Percentiles rank a stretch among this genome's conserved stretches.
phyloP scores from a whole-genome alignment of 2,888 invertebrate genomes.

The Athetis lepigone region DNA sequence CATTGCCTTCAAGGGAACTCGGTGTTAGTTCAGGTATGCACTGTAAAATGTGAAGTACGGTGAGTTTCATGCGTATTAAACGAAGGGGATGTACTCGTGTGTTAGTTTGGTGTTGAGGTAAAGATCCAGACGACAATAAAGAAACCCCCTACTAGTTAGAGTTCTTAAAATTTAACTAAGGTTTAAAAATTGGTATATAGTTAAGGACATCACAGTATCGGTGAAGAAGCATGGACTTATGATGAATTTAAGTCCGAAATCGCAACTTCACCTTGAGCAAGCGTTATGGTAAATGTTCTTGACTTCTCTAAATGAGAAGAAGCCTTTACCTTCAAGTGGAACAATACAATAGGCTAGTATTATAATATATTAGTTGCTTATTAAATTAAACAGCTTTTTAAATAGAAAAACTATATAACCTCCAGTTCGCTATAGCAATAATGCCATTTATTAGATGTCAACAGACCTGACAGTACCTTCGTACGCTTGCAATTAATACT shows the following conservation, averaged over 20 bases:
- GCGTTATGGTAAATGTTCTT: no score
- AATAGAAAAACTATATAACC: neutral
- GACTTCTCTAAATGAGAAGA: no score
- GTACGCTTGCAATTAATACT: slow-evolving; percentile 43
- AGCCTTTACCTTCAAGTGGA: no score
- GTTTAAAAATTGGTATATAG: no score
- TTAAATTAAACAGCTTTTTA: neutral
- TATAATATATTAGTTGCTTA: no score
- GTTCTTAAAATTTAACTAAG: neutral
- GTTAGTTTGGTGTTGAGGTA: neutral
- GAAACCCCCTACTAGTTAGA: neutral
- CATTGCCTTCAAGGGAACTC: slow-evolving; percentile 25
- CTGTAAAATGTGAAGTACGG: neutral
- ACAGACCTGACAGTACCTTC: slow-evolving; percentile 23
- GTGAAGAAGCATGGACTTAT: no score
- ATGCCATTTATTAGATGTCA: neutral
- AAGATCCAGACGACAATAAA: neutral
- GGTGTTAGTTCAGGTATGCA: slow-evolving; percentile 26
- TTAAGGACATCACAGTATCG: no score
- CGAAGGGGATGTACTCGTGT: neutral
- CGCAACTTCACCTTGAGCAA: no score
- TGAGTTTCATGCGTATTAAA: slow-evolving; percentile 17
- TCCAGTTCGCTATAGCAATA: neutral
- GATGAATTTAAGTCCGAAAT: no score
- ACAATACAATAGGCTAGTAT: no score